phyloP scores from a whole-genome alignment of 1,140 invertebrate species.

The Proales similis region DNA sequence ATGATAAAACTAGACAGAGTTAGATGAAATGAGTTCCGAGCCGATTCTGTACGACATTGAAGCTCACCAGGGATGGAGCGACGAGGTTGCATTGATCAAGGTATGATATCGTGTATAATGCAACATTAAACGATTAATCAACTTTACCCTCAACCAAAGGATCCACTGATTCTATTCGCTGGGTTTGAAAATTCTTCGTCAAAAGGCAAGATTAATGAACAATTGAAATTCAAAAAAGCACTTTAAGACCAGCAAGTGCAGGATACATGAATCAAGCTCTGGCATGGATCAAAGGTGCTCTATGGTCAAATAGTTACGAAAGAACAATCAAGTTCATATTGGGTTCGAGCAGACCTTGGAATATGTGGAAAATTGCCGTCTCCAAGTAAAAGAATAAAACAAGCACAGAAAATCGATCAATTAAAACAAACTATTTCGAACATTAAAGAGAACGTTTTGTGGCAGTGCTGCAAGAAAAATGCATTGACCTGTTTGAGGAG shows the following conservation, averaged over 20 bases:
- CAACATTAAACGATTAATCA: not conserved
- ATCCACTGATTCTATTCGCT: slow-evolving; percentile 3
- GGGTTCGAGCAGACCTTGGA: slow-evolving; percentile 28
- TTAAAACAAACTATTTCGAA: not conserved
- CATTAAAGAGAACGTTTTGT: slow-evolving; percentile 1
- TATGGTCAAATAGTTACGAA: slow-evolving; percentile 1
- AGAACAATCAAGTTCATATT: slow-evolving; percentile 29
- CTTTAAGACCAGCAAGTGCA: not conserved
- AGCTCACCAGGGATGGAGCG: too few species aligned
- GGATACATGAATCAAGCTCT: not conserved
- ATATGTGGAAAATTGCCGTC: slow-evolving; percentile 24
- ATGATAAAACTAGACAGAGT: too few species aligned
- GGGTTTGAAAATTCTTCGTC: not conserved
- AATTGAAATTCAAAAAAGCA: not conserved
- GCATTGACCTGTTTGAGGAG: slow-evolving; percentile 12
- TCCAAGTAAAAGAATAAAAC: not conserved
- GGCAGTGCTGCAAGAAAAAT: slow-evolving; percentile 10
- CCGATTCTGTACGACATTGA: too few species aligned
- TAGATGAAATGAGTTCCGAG: too few species aligned
- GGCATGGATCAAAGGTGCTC: slow-evolving; percentile 25
- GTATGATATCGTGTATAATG: too few species aligned
- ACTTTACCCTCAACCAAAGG: slow-evolving; percentile 13
- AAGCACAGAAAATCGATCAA: not conserved
- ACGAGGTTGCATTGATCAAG: too few species aligned
- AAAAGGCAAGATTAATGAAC: not conserved